These are phyloP conservation scores for Xenopus tropicalis DNA, from an alignment of 2,113 vertebrate genomes.

Conservation along the genomic window UCB_Xtro_10.0 CM004443.2:104241001-104241500, in stretches of 20 bases:
- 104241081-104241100: no score
- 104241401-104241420: background rate
- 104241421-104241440: background rate
- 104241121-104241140: slow-evolving; percentile 51
- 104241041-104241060: no score
- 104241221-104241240: slow-evolving; percentile 55
- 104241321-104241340: slow-evolving; percentile 17
- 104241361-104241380: slow-evolving; percentile 44
- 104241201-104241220: slow-evolving; percentile 50
- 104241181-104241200: slow-evolving; percentile 5
- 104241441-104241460: background rate
- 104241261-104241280: slow-evolving; percentile 41
- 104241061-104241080: no score
- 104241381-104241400: background rate
- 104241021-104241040: no score
- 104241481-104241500: no score
- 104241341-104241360: slow-evolving; percentile 43
- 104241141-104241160: slow-evolving; percentile 39
- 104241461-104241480: no score
- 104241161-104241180: slow-evolving; percentile 51
- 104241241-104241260: fast-evolving
- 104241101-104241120: background rate
- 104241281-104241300: slow-evolving; percentile 37
- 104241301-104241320: slow-evolving; percentile 27
- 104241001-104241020: no score